These are phyloP conservation scores for Chirona hameri DNA, from an alignment of 2,888 invertebrate species.

Conservation along the genomic window DNA sequence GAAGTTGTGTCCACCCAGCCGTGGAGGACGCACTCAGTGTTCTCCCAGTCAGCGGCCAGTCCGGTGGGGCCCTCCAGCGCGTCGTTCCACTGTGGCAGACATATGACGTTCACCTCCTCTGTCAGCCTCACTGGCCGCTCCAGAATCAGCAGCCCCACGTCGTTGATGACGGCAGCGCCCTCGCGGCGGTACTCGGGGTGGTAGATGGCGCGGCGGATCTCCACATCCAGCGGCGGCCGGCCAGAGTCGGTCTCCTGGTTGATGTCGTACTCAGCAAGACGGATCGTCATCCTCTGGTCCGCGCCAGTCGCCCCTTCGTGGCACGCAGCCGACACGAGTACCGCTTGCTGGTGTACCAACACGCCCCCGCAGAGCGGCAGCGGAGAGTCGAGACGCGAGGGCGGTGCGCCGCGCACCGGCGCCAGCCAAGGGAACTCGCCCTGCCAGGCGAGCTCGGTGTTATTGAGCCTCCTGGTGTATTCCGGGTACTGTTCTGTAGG, in stretches of 20 bases:
- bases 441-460: neutral
- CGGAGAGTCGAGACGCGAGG: neutral
- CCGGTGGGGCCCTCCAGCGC: neutral
- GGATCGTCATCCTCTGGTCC: neutral
- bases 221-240: neutral
- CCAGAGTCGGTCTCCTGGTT: neutral
- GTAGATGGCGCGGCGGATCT: neutral
- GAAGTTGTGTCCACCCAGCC: neutral
- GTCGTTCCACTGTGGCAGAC: neutral
- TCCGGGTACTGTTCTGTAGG: neutral
- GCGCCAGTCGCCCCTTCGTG: neutral
- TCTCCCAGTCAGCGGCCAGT: neutral
- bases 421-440: conserved; percentile 24
- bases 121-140: neutral
- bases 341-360: neutral
- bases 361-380: neutral
- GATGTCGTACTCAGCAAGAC: neutral
- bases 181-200: neutral
- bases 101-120: neutral
- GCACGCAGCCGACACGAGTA: neutral
- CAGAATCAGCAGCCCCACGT: neutral
- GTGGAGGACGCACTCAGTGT: neutral
- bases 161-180: neutral
- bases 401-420: neutral
- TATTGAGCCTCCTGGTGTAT: no score